These are phyloP conservation scores for Herminia tarsipennalis DNA, from an alignment of 2,888 invertebrate genomes.

Conservation along the genomic window DNA sequence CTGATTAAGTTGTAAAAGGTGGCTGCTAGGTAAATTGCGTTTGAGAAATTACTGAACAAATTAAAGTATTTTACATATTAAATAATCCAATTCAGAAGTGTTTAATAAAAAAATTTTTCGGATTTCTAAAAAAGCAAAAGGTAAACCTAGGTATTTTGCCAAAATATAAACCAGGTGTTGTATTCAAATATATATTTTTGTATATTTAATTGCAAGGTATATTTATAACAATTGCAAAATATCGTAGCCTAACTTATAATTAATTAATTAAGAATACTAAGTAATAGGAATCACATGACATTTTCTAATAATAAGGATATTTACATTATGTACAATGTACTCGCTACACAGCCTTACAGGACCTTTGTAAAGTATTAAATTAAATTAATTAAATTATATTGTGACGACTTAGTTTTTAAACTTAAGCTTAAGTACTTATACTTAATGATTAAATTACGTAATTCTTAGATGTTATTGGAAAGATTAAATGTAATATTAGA, in stretches of 20 bases:
- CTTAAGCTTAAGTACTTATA: slow-evolving; percentile 49
- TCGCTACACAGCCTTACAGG: slow-evolving; percentile 71
- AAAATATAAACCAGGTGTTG: neutral
- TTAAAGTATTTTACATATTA: too few species aligned
- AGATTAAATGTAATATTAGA: slow-evolving; percentile 31
- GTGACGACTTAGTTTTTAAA: slow-evolving; percentile 61
- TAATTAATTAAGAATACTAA: slow-evolving; percentile 13
- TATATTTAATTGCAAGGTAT: slow-evolving; percentile 7
- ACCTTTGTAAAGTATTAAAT: slow-evolving; percentile 64
- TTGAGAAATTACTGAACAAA: too few species aligned
- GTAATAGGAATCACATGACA: slow-evolving; percentile 45
- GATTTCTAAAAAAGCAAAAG: too few species aligned
- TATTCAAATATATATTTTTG: neutral
- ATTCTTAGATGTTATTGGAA: slow-evolving; percentile 29
- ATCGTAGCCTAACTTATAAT: slow-evolving; percentile 10
- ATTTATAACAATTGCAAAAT: slow-evolving; percentile 13
- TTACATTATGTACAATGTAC: slow-evolving; percentile 81
- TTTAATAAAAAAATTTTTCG: too few species aligned
- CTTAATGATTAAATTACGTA: slow-evolving; percentile 26
- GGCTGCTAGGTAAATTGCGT: too few species aligned
- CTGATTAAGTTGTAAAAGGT: too few species aligned
- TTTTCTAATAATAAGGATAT: slow-evolving; percentile 56
- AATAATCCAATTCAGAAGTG: too few species aligned
- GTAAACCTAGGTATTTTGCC: neutral
- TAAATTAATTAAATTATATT: slow-evolving; percentile 49